Evolutionary conservation across 1,140 invertebrate species (phyloP), one percentile per base, ranked within the genome.

Genomic region (Scaptomyza montana): DNA sequence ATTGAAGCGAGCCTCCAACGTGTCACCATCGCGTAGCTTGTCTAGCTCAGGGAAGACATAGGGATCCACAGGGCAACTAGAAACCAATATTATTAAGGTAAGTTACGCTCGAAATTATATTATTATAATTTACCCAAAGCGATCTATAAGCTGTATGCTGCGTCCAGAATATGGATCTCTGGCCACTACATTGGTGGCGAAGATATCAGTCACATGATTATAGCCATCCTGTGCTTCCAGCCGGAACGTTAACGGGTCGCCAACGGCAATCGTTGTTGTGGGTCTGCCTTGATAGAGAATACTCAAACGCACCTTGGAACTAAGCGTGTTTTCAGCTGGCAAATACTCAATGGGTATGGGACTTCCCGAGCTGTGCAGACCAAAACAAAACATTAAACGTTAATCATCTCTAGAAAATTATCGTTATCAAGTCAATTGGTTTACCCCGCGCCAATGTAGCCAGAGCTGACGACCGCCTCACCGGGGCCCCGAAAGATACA

Each of bases 231-330:
- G 96, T 0, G 97, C 95, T 93, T 98, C 97, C 30, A 98, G 91
- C 61, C 96, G 94, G 93, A 98, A 98, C 1, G 97, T 98, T 0
- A 98, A 92, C 0, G 97, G 97, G 93, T 98, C 97, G 9, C 97
- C 97, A n/a, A 98, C 97, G 3, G 97, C 97, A 46, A 98, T 98
- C 0, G 97, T 98, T 0, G 97, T 98, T 0, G 97, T 98, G 0
- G 97, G 97, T 77, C 97, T 93, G 13, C 97, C 97, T 92, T 98
- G 96, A 89, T 98, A 98, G 6, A 98, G 84, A 70, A 98, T 97
- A 92, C 97, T 93, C 63, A 98, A 90, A 16, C 96, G 94, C 0
- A 98, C 96, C 90, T 97, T 95, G 0, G 96, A 97, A 89, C 97
- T 97, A 1, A 98, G 87, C 0, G 97, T 97, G 84, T 98, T 98